phyloP scores from a whole-genome alignment of 1,140 invertebrate genomes.

The Geopemphigus sp. region DNA sequence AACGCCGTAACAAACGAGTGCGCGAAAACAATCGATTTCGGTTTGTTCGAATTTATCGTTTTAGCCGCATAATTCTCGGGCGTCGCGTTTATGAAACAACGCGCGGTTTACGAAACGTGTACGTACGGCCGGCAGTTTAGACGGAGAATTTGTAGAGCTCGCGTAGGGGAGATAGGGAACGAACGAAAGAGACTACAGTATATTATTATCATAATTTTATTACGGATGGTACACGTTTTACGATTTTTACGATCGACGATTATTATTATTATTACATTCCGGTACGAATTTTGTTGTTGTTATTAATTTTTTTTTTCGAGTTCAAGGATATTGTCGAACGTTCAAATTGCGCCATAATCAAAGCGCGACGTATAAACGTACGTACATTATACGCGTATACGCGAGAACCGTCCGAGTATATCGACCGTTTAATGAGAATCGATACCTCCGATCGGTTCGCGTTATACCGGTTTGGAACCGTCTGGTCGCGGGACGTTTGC shows the following conservation, averaged over 20 bases:
- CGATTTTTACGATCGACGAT: not conserved
- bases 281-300: not conserved
- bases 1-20: too few species aligned
- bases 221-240: not conserved
- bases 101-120: too few species aligned
- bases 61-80: too few species aligned
- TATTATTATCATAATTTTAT: not conserved
- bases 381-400: not conserved
- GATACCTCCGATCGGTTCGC: not conserved
- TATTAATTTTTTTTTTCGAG: not conserved
- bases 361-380: not conserved
- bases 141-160: not conserved
- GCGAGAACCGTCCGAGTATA: not conserved
- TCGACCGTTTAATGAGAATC: conserved; percentile 40
- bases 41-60: too few species aligned
- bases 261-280: not conserved
- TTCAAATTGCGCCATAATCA: conserved; percentile 16
- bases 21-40: too few species aligned
- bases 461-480: conserved; percentile 32
- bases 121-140: too few species aligned
- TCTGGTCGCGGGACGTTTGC: conserved; percentile 18
- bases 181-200: too few species aligned
- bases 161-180: not conserved
- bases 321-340: not conserved
- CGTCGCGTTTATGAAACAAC: too few species aligned